Conservation (phyloP, 1,140 invertebrate genomes). For the Zophobas morio region DNA sequence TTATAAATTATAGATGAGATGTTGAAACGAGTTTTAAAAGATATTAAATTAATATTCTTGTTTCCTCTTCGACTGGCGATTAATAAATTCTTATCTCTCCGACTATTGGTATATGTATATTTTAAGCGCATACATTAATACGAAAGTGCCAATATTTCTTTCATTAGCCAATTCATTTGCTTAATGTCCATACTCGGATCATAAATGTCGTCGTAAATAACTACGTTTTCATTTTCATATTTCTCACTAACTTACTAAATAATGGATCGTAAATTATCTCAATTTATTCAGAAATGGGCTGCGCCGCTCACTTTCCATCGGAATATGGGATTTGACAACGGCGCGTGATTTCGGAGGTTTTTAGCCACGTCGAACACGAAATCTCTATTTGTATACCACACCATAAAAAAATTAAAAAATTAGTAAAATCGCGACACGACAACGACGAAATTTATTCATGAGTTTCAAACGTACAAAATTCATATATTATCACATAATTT, state of each 20-base stretch:
- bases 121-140: conserved; percentile 50
- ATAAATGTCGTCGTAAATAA: conserved; percentile 38
- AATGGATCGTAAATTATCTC: conserved; percentile 36
- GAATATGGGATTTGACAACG: neutral
- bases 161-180: conserved; percentile 42
- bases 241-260: conserved; percentile 33
- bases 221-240: conserved; percentile 37
- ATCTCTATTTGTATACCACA: too few species aligned
- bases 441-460: too few species aligned
- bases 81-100: conserved; percentile 52
- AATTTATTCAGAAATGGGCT: conserved; percentile 12
- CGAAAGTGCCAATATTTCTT: conserved; percentile 51
- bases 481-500: too few species aligned
- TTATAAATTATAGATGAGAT: conserved; percentile 53
- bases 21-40: conserved; percentile 52
- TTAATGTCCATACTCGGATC: conserved; percentile 41
- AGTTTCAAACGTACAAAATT: too few species aligned
- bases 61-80: conserved; percentile 49
- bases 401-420: too few species aligned
- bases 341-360: neutral
- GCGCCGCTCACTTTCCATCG: conserved; percentile 5
- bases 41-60: conserved; percentile 57
- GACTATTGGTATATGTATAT: conserved; percentile 51
- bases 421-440: too few species aligned
- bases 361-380: too few species aligned